Percentiles rank a stretch among this genome's conserved stretches.
These are phyloP conservation scores for Pleuronectes platessa DNA, from an alignment of 2,113 vertebrate genomes.

Conservation along the genomic window DNA sequence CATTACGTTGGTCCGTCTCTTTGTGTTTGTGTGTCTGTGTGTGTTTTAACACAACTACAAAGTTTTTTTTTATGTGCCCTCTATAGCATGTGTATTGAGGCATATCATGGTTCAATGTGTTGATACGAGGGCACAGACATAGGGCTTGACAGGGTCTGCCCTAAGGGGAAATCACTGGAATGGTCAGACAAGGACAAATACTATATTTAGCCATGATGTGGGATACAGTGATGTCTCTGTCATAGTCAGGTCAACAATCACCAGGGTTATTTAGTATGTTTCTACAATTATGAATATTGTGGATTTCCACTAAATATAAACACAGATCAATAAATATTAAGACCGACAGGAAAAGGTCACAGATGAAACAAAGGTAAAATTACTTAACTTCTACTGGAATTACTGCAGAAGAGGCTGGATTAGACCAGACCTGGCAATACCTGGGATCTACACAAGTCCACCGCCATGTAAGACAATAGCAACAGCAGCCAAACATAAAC, in stretches of 20 bases:
- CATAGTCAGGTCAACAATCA: background rate
- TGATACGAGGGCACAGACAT: constrained; percentile 50
- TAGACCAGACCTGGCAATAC: too few relatives aligned
- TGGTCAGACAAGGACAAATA: constrained; percentile 51
- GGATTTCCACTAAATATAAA: background rate
- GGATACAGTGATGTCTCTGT: constrained; percentile 36
- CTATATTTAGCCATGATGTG: constrained; percentile 62
- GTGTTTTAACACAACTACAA: constrained; percentile 1
- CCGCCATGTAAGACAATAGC: constrained; percentile 5
- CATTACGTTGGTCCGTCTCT: background rate
- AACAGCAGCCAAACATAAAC: background rate
- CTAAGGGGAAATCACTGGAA: constrained; percentile 44
- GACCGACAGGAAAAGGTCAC: background rate
- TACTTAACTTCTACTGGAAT: background rate
- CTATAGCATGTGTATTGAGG: constrained; percentile 9
- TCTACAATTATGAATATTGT: background rate
- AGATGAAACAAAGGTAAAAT: background rate
- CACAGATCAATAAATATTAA: background rate
- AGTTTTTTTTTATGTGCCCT: constrained; percentile 15
- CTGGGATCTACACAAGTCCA: background rate
- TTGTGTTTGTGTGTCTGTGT: background rate
- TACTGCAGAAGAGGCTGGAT: background rate
- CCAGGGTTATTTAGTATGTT: background rate
- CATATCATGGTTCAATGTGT: constrained; percentile 17
- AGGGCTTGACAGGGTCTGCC: constrained; percentile 19